Base-by-base conservation (phyloP, 1,140 invertebrate species). In the Macrobrachium rosenbergii region DNA sequence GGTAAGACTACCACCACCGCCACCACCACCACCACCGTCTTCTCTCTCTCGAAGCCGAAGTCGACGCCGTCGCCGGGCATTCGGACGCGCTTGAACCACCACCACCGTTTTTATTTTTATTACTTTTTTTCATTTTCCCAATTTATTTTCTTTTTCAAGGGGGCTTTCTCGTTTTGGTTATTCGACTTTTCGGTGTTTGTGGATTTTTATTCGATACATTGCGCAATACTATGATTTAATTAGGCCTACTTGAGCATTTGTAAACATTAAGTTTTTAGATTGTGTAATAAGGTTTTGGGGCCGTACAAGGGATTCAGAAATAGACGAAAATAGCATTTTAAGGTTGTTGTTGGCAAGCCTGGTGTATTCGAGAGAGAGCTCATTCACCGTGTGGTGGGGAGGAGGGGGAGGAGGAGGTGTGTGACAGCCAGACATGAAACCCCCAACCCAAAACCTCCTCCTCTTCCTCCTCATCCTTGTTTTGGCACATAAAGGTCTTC, bases 101-200 rank as follows among this genome's bases (percentile, higher is more conserved):
- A 86, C 64, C 77, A 81, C 52, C 52, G 28, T 86, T 86, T 86
- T 86, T 86, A 80, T 52, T 80, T 80, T 7, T 67, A 67, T 21
- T 67, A 14, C 73, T 72, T 67, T 80, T 86, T 86, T 60, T 72
- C 60, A 79, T 86, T 12, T 58, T 69, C 17, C 28, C 52, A 52
- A 5, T 52, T 52, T 52, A 12, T 62, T 86, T 58, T 60, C 37
- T 45, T 63, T 45, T 23, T 83, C 12, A 52, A 52, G 12, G 6
- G 52, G 12, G 8, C 52, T 83, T 76, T 76, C 59, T 59, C 59
- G 17, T 73, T 17, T 7, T 10, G 52, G 37, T 60, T 75, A 21
- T 21, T 17, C 11, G 2, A 19, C 1, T 52, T 52, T 52, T 52
- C 52, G 8, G 8, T 10, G 8, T 52, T 52, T 10, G 52, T 52